phyloP scores from a whole-genome alignment of 2,113 vertebrate species.

The Sceloporus tristichus region DNA sequence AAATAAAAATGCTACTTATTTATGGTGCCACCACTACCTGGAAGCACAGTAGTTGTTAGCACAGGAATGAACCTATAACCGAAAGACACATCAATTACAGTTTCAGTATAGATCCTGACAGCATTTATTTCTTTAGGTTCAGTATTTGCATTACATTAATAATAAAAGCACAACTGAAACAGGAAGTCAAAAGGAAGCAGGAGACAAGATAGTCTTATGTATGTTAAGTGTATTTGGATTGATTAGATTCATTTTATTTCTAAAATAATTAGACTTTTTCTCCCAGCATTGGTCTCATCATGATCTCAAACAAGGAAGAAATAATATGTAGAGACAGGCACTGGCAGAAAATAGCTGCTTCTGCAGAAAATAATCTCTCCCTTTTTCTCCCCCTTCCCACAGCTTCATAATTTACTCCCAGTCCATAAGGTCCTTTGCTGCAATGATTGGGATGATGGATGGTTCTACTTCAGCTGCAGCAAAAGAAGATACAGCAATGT shows the following conservation, averaged over 20 bases:
- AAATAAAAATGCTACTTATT: not conserved
- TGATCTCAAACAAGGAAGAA: conserved; percentile 63
- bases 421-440: conserved; percentile 78
- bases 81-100: conserved; percentile 64
- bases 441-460: conserved; percentile 82
- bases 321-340: conserved; percentile 45
- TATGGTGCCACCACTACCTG: conserved; percentile 9
- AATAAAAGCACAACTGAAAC: conserved; percentile 70
- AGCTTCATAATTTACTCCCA: conserved; percentile 82
- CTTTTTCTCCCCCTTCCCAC: conserved; percentile 59
- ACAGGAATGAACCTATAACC: conserved; percentile 46
- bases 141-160: conserved; percentile 66
- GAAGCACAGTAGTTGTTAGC: conserved; percentile 20
- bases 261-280: conserved; percentile 69
- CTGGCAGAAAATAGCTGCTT: conserved; percentile 70
- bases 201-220: conserved; percentile 58
- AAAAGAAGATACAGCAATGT: conserved; percentile 70
- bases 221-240: conserved; percentile 77
- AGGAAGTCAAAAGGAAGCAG: conserved; percentile 67
- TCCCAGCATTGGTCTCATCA: conserved; percentile 67
- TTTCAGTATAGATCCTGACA: conserved; percentile 71
- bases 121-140: conserved; percentile 61
- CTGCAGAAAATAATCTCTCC: conserved; percentile 55
- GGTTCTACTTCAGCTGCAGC: conserved; percentile 73
- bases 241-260: conserved; percentile 73